Evolutionary conservation across 2,113 vertebrate genomes (phyloP), one percentile per base, ranked within the genome.

Genomic region (Chitala chitala): DNA sequence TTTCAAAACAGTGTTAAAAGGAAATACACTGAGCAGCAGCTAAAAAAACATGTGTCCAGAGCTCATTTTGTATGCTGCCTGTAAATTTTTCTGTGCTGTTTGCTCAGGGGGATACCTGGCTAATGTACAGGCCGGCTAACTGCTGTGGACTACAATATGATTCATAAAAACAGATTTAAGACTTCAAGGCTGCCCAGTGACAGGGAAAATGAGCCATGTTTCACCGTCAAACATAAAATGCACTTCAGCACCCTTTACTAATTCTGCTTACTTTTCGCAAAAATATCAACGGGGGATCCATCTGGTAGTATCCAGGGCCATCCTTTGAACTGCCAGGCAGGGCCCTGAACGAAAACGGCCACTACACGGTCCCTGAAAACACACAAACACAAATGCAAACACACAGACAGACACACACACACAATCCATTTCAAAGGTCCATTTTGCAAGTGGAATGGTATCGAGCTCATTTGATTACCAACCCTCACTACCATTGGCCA

Each of bases 311-410:
- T 89, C 97, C 96, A 99, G 0, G 97, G 97, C 96, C 96, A 99
- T 70, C 97, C 96, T 86, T 99, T 99, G 83, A 99, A 99, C 85
- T 99, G 97, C 97, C 97, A 99, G 61, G 96, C 96, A 20, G 97
- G 95, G 59, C 97, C 96, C 82, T 99, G 96, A 17, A 99, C 96
- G 17, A 99, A 98, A 56, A 99, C 97, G 0, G 96, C 96, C 80
- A 99, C 97, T 76, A 99, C 97, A 3, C 97, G 94, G 82, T 99
- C 97, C 97, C 97, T 98, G 78, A 64, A 5, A 75, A 79, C 13
- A 83, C 3, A 81, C 55, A 72, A 71, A 3, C 20, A 54, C 29
- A 4, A 31, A 31, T 13, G 0, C 3, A 64, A n/a, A 40, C 15
- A 4, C 53, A 55, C 3, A 2, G 15, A 61, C 26, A 7, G 2